Evolutionary conservation across 2,797 vertebrate species (phyloP).

Genomic region (Orestias chungarensis): DNA sequence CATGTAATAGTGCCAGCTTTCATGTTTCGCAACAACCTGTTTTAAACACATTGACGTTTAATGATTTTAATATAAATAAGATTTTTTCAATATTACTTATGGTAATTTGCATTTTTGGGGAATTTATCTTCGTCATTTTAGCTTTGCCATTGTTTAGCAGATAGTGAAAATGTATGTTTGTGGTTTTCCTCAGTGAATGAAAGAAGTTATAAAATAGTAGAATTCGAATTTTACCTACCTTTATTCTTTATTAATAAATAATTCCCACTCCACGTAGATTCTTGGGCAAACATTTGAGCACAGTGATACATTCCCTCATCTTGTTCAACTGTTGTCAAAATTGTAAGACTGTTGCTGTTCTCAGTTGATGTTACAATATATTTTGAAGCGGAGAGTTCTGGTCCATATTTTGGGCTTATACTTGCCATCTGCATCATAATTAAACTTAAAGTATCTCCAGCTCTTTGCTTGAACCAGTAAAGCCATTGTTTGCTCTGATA

Average conservation of each 20-base stretch:
- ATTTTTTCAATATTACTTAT: not conserved
- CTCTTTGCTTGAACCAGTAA: conserved; percentile 12
- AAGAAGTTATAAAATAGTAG: not conserved
- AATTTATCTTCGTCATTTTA: too few species aligned
- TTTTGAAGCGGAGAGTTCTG: accelerated
- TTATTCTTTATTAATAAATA: conserved; percentile 29
- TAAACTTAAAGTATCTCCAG: not conserved
- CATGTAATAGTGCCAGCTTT: too few species aligned
- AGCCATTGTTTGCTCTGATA: accelerated
- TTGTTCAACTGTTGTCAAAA: not conserved
- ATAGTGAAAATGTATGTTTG: not conserved
- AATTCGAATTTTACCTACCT: not conserved
- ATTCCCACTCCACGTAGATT: not conserved
- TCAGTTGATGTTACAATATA: accelerated
- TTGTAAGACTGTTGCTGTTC: not conserved
- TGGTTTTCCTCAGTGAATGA: not conserved
- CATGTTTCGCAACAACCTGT: not conserved
- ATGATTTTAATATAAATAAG: not conserved
- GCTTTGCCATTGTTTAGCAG: not conserved
- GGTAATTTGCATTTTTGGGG: too few species aligned
- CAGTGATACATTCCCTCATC: conserved; percentile 24
- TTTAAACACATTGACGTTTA: not conserved
- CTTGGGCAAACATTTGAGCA: not conserved
- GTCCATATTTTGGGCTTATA: accelerated
- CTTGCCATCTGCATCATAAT: not conserved